A percentile compares a stretch with the other conserved stretches of the same genome.
Conservation (phyloP, 1,140 invertebrate genomes). For the Heliconius congener region DNA sequence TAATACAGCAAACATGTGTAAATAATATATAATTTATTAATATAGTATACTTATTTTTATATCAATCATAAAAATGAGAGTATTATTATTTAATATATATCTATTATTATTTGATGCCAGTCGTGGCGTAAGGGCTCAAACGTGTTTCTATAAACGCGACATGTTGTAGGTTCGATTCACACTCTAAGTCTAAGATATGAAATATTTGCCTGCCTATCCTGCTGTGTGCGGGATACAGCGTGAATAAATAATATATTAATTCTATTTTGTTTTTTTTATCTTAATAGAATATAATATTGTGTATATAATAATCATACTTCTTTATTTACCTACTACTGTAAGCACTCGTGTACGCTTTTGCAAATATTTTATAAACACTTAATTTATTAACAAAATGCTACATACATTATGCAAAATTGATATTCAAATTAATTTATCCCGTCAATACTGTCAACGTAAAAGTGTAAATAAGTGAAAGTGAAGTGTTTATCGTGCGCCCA, state of each 20-base stretch:
- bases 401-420: not conserved
- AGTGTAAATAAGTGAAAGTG: conserved; percentile 29
- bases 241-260: no score
- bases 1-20: conserved; percentile 18
- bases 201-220: no score
- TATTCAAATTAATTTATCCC: conserved; percentile 5
- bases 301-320: not conserved
- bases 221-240: no score
- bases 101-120: no score
- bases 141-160: no score
- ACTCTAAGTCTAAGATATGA: no score
- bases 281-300: not conserved
- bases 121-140: no score
- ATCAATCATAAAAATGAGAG: no score
- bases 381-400: not conserved
- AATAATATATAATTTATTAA: no score
- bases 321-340: not conserved
- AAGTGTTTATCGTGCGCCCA: conserved; percentile 21
- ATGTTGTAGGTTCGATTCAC: no score
- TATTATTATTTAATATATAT: no score
- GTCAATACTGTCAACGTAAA: conserved; percentile 16
- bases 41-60: no score
- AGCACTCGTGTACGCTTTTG: not conserved
- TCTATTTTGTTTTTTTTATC: not conserved
- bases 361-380: not conserved